Percentiles rank a stretch among this genome's conserved stretches.
These are phyloP conservation scores for Callosobruchus maculatus DNA, from an alignment of 2,888 invertebrate species.

Conservation along the genomic window DNA sequence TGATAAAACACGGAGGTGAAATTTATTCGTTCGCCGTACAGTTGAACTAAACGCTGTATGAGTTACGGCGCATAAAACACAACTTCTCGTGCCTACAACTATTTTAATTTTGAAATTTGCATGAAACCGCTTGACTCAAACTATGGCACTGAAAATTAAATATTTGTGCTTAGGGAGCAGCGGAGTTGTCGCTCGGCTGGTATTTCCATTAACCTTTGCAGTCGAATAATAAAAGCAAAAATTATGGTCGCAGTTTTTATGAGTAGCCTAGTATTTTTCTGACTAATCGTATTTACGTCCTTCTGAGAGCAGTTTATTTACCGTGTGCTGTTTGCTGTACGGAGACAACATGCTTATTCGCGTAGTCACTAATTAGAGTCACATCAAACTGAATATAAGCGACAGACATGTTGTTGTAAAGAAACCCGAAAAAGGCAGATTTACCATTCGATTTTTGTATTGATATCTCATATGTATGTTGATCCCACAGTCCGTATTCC, in stretches of 20 bases:
- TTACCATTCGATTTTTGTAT: no score
- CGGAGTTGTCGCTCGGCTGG: not conserved
- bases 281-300: no score
- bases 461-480: no score
- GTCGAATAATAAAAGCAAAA: not conserved
- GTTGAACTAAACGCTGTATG: not conserved
- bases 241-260: not conserved
- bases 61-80: not conserved
- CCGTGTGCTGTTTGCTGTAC: no score
- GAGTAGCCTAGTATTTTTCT: not conserved
- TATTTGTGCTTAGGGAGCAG: not conserved
- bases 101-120: not conserved
- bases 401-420: no score
- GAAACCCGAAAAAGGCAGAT: no score
- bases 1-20: no score
- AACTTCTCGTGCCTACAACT: not conserved
- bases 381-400: no score
- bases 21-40: not conserved
- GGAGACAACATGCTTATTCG: no score
- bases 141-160: not conserved
- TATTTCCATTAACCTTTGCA: not conserved
- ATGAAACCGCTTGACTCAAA: not conserved
- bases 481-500: no score
- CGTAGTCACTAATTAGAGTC: no score
- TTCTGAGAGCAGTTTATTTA: no score